These are phyloP conservation scores for Pelusios castaneus DNA, from an alignment of 2,113 vertebrate genomes.

Conservation along the genomic window DNA sequence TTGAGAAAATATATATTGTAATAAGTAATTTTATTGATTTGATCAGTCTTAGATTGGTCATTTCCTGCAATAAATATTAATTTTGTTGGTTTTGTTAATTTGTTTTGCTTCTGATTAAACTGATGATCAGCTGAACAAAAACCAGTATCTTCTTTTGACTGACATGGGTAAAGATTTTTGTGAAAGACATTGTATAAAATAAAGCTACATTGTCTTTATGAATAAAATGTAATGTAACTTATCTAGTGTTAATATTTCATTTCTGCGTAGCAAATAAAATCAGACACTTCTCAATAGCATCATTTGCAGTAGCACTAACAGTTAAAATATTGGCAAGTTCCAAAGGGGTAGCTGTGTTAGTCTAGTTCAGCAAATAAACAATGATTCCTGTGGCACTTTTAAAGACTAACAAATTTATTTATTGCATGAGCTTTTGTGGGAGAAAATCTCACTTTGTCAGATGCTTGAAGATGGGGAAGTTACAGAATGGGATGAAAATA, in stretches of 20 bases:
- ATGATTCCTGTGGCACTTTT: too few relatives aligned
- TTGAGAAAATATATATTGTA: neutral
- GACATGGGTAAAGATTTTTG: neutral
- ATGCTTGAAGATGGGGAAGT: too few relatives aligned
- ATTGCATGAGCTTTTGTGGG: too few relatives aligned
- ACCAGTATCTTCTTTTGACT: neutral
- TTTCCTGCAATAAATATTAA: neutral
- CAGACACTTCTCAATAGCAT: neutral
- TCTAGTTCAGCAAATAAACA: too few relatives aligned
- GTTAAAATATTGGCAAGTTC: neutral
- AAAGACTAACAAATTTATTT: too few relatives aligned
- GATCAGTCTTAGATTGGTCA: neutral
- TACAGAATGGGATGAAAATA: too few relatives aligned
- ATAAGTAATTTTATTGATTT: neutral
- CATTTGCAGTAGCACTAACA: neutral
- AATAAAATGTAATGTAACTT: neutral
- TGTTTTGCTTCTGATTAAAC: neutral
- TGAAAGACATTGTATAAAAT: neutral
- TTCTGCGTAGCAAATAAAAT: neutral
- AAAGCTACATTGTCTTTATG: conserved; percentile 8
- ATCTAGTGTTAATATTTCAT: neutral
- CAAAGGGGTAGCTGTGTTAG: too few relatives aligned
- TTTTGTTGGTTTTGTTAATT: neutral
- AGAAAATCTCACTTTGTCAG: too few relatives aligned
- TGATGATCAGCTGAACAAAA: neutral